A percentile compares a stretch with the other conserved stretches of the same genome.
phyloP scores from a whole-genome alignment of 2,888 invertebrate species.

The Cephus runcator region DNA sequence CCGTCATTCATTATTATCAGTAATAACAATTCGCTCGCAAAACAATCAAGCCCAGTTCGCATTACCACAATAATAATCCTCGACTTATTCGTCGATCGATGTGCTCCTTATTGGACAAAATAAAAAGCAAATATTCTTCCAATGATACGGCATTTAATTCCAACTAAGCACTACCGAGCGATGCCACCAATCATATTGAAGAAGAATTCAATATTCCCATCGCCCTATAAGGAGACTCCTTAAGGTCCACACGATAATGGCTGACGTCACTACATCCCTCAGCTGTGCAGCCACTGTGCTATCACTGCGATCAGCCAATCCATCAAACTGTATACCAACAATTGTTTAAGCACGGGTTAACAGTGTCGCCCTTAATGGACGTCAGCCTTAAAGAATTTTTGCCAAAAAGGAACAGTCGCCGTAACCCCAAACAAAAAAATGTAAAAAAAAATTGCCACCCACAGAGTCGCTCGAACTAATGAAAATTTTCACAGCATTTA shows the following conservation, averaged over 20 bases:
- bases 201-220: not conserved
- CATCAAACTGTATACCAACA: not conserved
- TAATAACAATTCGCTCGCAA: not conserved
- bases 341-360: not conserved
- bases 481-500: not conserved
- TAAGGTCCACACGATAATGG: not conserved
- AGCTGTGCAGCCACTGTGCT: not conserved
- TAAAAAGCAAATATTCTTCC: not conserved
- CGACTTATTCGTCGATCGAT: not conserved
- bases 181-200: not conserved
- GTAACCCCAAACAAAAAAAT: not conserved
- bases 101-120: not conserved
- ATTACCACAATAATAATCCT: not conserved
- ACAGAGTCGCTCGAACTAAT: not conserved
- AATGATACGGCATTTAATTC: not conserved
- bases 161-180: not conserved
- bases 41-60: not conserved
- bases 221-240: not conserved
- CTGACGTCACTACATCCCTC: not conserved
- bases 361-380: not conserved
- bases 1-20: not conserved
- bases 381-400: not conserved
- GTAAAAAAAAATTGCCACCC: not conserved
- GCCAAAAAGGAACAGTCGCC: not conserved
- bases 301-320: not conserved